A percentile compares a stretch with the other conserved stretches of the same genome.
Conservation (phyloP, 2,888 invertebrate species). For the Argyresthia goedartella region DNA sequence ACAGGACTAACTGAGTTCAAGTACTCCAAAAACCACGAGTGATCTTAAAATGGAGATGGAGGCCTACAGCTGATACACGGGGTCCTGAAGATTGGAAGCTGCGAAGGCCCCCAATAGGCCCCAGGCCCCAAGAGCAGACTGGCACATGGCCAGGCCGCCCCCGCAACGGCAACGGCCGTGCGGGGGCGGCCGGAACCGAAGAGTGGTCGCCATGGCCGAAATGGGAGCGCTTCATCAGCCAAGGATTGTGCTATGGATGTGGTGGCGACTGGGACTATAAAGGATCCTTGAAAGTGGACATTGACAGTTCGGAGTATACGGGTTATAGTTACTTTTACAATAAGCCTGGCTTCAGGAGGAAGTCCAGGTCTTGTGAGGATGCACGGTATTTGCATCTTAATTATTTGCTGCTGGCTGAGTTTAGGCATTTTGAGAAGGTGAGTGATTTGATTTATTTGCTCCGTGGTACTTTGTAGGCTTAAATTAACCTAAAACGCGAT, state of each 20-base stretch:
- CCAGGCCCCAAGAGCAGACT: constrained; percentile 27
- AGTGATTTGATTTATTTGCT: constrained; percentile 19
- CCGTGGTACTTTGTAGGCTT: not conserved
- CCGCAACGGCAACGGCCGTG: constrained; percentile 36
- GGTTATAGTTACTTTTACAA: constrained; percentile 57
- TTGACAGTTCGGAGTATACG: constrained; percentile 62
- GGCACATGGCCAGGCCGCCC: constrained; percentile 67
- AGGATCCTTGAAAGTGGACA: constrained; percentile 53
- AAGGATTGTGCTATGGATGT: constrained; percentile 55
- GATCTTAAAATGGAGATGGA: constrained; percentile 67
- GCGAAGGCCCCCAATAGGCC: constrained; percentile 41
- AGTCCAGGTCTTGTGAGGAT: constrained; percentile 67
- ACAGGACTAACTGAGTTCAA: constrained; percentile 27
- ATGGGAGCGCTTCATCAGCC: constrained; percentile 50
- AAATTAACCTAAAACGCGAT: too few relatives aligned
- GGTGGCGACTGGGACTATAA: constrained; percentile 58
- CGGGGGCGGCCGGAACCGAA: constrained; percentile 29
- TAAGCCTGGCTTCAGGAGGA: constrained; percentile 47
- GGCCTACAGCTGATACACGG: constrained; percentile 51
- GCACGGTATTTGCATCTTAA: constrained; percentile 76
- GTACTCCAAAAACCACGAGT: constrained; percentile 41
- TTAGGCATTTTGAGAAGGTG: constrained; percentile 77
- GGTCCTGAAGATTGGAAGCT: constrained; percentile 59
- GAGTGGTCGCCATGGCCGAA: not conserved
- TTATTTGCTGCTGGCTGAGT: constrained; percentile 72